Percentiles rank a stretch among this genome's conserved stretches.
Evolutionary conservation across 1,140 invertebrate genomes (phyloP).

Genomic region (Bombus huntii): DNA sequence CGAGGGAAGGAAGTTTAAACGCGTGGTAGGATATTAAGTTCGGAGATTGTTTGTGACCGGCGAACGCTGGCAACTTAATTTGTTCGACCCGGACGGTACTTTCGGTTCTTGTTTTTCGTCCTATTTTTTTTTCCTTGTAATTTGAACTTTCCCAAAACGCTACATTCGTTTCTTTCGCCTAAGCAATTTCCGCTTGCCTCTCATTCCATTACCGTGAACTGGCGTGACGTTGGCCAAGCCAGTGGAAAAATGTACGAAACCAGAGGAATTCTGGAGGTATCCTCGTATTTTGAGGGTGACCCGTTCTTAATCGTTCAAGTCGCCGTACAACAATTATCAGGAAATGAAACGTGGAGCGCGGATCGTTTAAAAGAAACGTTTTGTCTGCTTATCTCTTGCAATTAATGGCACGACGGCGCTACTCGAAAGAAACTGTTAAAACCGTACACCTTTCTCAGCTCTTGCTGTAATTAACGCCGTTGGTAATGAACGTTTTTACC

Average conservation of each 20-base stretch:
- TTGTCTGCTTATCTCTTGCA: not conserved
- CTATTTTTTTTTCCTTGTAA: not conserved
- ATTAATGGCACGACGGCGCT: not conserved
- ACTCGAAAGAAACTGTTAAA: not conserved
- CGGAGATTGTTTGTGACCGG: conserved; percentile 14
- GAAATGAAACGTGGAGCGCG: not conserved
- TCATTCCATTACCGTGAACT: conserved; percentile 32
- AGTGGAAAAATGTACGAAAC: not conserved
- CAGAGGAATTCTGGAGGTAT: not conserved
- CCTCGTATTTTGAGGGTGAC: not conserved
- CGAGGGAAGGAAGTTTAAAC: not conserved
- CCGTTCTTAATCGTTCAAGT: conserved; percentile 1
- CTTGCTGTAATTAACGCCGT: conserved; percentile 5
- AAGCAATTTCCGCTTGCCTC: conserved; percentile 27
- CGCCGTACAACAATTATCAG: not conserved
- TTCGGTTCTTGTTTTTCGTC: not conserved
- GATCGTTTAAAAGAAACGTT: not conserved
- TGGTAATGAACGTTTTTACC: not conserved
- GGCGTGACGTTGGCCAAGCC: not conserved
- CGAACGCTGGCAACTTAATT: conserved; percentile 10
- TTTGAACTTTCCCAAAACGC: conserved; percentile 12
- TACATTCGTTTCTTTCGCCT: conserved; percentile 7
- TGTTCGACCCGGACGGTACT: not conserved
- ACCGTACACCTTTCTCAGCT: not conserved
- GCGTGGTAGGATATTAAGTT: not conserved